Percentiles rank a stretch among this genome's conserved stretches.
Evolutionary conservation across 2,797 vertebrate species (phyloP).

Genomic region (Paratrypauchen microcephalus): DNA sequence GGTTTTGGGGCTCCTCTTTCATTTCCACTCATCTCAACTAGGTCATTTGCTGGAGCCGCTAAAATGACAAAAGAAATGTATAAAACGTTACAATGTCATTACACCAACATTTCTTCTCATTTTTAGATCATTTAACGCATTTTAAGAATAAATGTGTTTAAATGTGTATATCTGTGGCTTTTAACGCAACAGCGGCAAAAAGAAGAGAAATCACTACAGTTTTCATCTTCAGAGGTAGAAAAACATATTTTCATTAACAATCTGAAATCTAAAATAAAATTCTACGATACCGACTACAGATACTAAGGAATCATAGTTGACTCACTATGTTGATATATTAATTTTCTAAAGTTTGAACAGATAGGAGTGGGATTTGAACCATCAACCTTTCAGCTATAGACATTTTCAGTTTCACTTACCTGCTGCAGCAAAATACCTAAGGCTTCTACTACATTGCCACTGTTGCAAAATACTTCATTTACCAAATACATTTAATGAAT

Average conservation of each 20-base stretch:
- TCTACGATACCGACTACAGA: too few species aligned
- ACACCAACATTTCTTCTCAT: too few species aligned
- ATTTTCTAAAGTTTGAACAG: too few species aligned
- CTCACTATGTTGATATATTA: too few species aligned
- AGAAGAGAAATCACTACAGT: constrained; percentile 9
- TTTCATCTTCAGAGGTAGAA: constrained; percentile 21
- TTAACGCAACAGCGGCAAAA: constrained; percentile 15
- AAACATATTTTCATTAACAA: too few species aligned
- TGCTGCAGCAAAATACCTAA: too few species aligned
- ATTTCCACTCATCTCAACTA: not conserved
- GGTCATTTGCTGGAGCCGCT: constrained; percentile 6
- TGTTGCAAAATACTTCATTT: not conserved
- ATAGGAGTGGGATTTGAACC: too few species aligned
- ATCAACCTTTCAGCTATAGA: too few species aligned
- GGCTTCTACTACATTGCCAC: too few species aligned
- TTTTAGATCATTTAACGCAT: too few species aligned
- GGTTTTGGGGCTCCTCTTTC: not conserved
- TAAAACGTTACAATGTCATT: not conserved
- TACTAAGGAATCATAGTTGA: too few species aligned
- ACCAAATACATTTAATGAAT: not conserved
- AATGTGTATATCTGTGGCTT: constrained; percentile 18
- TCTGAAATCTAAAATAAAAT: not conserved
- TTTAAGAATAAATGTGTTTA: not conserved
- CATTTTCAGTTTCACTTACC: too few species aligned
- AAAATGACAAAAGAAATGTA: not conserved